phyloP scores from a whole-genome alignment of 2,888 invertebrate genomes.

The Blastobasis adustella region DNA sequence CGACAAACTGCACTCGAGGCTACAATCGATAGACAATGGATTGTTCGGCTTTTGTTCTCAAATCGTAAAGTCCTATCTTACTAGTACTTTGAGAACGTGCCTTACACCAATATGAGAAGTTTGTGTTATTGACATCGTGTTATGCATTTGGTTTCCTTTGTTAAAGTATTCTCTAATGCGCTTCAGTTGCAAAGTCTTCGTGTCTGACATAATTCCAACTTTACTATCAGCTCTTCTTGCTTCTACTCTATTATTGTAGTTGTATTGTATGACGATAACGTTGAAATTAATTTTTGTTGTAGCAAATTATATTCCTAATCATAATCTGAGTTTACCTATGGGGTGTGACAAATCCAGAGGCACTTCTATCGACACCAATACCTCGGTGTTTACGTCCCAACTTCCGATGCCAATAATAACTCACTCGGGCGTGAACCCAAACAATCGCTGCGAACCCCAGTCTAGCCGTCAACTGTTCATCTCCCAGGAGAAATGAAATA shows the following conservation, averaged over 20 bases:
- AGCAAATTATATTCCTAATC: no score
- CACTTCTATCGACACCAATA: background rate
- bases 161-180: no score
- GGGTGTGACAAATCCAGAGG: no score
- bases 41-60: constrained; percentile 63
- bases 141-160: no score
- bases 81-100: constrained; percentile 49
- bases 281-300: no score
- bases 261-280: no score
- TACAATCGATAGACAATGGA: constrained; percentile 65
- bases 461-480: constrained; percentile 29
- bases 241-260: no score
- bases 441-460: constrained; percentile 1
- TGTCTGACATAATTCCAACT: no score
- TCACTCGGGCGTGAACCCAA: constrained; percentile 5
- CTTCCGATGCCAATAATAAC: constrained; percentile 30
- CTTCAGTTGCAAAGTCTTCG: no score
- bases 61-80: constrained; percentile 56
- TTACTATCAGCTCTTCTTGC: no score
- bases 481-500: constrained; percentile 64
- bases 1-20: constrained; percentile 59
- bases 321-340: no score
- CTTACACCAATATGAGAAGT: constrained; percentile 35
- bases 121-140: no score
- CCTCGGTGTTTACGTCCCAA: constrained; percentile 6